phyloP scores from a whole-genome alignment of 2,797 vertebrate species.

The Phrynocephalus vlangalii region DNA sequence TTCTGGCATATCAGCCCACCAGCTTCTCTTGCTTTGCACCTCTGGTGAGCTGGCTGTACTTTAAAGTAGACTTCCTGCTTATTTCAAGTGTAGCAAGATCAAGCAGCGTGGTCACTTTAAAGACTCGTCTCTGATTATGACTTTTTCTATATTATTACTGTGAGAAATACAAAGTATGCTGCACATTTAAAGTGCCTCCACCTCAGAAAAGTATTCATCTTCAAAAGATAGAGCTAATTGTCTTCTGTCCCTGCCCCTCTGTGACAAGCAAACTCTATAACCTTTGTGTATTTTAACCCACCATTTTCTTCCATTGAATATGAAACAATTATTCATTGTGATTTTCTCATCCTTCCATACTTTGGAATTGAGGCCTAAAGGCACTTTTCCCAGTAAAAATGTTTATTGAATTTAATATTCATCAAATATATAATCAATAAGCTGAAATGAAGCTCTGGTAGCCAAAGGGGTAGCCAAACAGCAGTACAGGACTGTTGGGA shows the following conservation, averaged over 20 bases:
- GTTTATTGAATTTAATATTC: conserved; percentile 38
- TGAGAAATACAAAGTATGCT: background rate
- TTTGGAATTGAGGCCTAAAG: background rate
- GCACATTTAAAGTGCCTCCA: background rate
- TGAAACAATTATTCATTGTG: background rate
- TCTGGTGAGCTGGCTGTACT: too few species aligned
- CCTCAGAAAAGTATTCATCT: background rate
- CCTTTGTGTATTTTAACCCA: background rate
- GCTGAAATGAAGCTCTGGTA: background rate
- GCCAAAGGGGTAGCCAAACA: conserved; percentile 4
- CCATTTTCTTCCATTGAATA: background rate
- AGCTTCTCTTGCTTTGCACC: too few species aligned
- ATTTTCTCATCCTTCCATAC: background rate
- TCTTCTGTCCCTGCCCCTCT: background rate
- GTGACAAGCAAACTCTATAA: background rate
- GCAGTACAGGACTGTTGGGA: background rate
- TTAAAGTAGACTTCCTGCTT: too few species aligned
- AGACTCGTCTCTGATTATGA: background rate
- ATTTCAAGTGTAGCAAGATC: background rate
- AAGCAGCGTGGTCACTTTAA: background rate
- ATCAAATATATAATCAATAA: conserved; percentile 26
- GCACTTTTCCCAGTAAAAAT: conserved; percentile 15
- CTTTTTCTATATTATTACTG: background rate
- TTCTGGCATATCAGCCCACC: too few species aligned
- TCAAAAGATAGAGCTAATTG: background rate